Evolutionary conservation across 1,140 invertebrate genomes (phyloP).

Genomic region (Colletes latitarsis): DNA sequence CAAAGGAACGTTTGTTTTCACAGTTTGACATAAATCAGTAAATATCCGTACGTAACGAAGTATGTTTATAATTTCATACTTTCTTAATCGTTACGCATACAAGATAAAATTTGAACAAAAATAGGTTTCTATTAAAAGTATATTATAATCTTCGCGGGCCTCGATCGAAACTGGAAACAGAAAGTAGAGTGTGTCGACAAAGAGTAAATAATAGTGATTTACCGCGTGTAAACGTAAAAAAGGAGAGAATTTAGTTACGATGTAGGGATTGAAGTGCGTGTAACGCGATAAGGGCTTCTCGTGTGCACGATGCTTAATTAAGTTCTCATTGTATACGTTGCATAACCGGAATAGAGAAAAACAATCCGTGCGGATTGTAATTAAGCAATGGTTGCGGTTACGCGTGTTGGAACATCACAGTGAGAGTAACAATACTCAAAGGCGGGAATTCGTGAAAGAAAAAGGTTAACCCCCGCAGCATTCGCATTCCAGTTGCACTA

Average conservation of each 20-base stretch:
- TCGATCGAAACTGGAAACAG: not conserved
- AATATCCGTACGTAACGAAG: not conserved
- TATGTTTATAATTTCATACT: not conserved
- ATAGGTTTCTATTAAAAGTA: not conserved
- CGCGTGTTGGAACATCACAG: slow-evolving; percentile 23
- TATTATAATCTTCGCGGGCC: not conserved
- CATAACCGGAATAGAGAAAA: slow-evolving; percentile 46
- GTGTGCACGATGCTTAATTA: slow-evolving; percentile 46
- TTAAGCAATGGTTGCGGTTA: slow-evolving; percentile 44
- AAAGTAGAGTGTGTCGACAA: not conserved
- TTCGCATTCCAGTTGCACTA: slow-evolving; percentile 15
- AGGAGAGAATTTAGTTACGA: slow-evolving; percentile 21
- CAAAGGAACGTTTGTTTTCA: not conserved
- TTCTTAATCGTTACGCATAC: not conserved
- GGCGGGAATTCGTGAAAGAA: slow-evolving; percentile 25
- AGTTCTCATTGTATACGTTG: slow-evolving; percentile 40
- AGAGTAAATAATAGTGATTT: slow-evolving; percentile 24
- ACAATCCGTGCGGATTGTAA: slow-evolving; percentile 43
- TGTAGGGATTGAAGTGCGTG: slow-evolving; percentile 18
- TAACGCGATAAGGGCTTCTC: slow-evolving; percentile 48
- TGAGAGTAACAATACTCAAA: slow-evolving; percentile 32
- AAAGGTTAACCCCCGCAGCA: not conserved
- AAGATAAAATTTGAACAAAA: not conserved
- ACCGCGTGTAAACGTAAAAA: not conserved
- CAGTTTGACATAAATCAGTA: not conserved